A percentile compares a stretch with the other conserved stretches of the same genome.
Conservation (phyloP, 2,113 vertebrate genomes). For the Takifugu flavidus region DNA sequence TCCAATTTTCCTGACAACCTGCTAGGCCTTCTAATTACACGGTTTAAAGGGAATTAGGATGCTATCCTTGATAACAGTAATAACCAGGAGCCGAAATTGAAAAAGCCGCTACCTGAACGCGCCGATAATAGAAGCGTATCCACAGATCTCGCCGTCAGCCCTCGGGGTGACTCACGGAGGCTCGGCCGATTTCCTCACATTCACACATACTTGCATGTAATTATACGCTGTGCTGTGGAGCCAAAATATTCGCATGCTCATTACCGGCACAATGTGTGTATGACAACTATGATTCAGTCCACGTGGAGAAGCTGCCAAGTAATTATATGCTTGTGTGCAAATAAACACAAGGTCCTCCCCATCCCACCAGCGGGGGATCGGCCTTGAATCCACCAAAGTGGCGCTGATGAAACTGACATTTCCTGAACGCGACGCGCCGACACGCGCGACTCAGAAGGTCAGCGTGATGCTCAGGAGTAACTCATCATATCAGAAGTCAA, state of each 20-base stretch:
- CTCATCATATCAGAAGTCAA: too few species aligned
- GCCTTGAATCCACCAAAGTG: not conserved
- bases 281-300: slow-evolving; percentile 48
- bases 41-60: too few species aligned
- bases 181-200: not conserved
- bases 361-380: too few species aligned
- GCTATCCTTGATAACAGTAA: too few species aligned
- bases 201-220: not conserved
- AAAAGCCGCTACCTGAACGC: not conserved
- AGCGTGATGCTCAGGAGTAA: too few species aligned
- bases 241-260: slow-evolving; percentile 55
- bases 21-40: not conserved
- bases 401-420: not conserved
- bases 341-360: slow-evolving; percentile 48
- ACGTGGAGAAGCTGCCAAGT: slow-evolving; percentile 50
- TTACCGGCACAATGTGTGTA: slow-evolving; percentile 44
- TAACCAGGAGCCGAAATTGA: not conserved
- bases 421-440: not conserved
- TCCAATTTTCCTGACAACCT: too few species aligned
- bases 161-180: not conserved
- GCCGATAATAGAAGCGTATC: not conserved
- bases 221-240: not conserved
- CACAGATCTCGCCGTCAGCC: not conserved
- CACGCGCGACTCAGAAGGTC: too few species aligned
- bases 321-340: slow-evolving; percentile 66